phyloP scores from a whole-genome alignment of 1,140 invertebrate genomes.

The Drosophila paulistorum region DNA sequence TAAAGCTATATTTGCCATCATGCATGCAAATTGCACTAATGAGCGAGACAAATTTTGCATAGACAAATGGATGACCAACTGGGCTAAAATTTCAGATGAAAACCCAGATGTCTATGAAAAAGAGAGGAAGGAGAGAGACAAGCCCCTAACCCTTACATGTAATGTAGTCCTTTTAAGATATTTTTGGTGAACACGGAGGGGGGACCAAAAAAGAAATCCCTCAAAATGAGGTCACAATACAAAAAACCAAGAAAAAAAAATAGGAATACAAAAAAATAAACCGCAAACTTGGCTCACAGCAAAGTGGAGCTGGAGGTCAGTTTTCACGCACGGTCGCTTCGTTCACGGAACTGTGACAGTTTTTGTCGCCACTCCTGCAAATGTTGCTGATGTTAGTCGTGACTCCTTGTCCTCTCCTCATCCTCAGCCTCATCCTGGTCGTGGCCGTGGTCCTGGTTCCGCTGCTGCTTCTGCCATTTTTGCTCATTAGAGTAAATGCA shows the following conservation, averaged over 20 bases:
- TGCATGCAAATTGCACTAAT: slow-evolving; percentile 80
- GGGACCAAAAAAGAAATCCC: slow-evolving; percentile 17
- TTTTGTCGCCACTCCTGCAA: slow-evolving; percentile 36
- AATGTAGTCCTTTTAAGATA: slow-evolving; percentile 5
- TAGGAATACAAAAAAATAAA: slow-evolving; percentile 21
- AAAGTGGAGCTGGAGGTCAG: slow-evolving; percentile 45
- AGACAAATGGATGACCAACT: slow-evolving; percentile 59
- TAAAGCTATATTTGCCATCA: slow-evolving; percentile 68
- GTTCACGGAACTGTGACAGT: slow-evolving; percentile 58
- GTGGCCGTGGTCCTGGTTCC: slow-evolving; percentile 11
- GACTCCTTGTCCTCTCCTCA: no score
- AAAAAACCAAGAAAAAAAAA: slow-evolving; percentile 19
- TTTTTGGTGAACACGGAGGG: slow-evolving; percentile 32
- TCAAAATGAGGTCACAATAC: slow-evolving; percentile 46
- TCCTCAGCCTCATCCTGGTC: neutral
- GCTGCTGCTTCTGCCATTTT: slow-evolving; percentile 54
- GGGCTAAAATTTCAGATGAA: neutral
- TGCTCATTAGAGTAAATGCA: slow-evolving; percentile 79
- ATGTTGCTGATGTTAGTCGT: slow-evolving; percentile 15
- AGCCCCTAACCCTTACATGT: neutral
- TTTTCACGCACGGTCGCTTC: slow-evolving; percentile 70
- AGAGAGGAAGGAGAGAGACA: slow-evolving; percentile 3
- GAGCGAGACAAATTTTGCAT: slow-evolving; percentile 73
- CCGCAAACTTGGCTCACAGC: slow-evolving; percentile 33
- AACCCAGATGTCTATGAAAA: neutral